phyloP scores from a whole-genome alignment of 2,113 vertebrate species.

The Nothoprocta pentlandii region DNA sequence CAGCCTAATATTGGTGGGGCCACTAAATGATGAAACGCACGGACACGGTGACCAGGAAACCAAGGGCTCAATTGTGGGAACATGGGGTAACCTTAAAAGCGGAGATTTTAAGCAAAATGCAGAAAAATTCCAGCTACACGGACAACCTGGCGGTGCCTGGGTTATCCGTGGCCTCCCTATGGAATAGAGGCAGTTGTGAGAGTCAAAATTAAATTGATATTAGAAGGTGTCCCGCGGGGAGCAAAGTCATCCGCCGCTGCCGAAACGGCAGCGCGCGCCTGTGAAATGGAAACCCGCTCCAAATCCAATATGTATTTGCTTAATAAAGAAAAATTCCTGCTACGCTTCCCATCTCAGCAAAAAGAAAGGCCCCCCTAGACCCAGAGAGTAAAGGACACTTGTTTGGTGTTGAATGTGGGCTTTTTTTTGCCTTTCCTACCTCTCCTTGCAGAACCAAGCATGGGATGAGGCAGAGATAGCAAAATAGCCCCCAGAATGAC shows the following conservation, averaged over 20 bases:
- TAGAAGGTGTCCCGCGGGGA: conserved; percentile 48
- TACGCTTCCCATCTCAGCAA: not conserved
- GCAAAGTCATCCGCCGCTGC: conserved; percentile 29
- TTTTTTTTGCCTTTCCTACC: not conserved
- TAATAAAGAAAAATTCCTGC: not conserved
- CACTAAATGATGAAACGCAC: not conserved
- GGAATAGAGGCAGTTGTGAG: conserved; percentile 57
- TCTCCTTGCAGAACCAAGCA: conserved; percentile 7
- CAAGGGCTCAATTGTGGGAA: not conserved
- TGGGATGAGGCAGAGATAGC: not conserved
- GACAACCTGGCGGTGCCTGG: not conserved
- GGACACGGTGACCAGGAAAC: not conserved
- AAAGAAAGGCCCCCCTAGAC: not conserved
- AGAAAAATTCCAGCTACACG: not conserved
- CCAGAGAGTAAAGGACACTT: not conserved
- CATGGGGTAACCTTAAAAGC: not conserved
- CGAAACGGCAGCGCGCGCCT: conserved; percentile 3
- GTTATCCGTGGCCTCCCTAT: not conserved
- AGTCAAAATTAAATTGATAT: conserved; percentile 64
- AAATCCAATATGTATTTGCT: not conserved
- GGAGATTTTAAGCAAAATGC: not conserved
- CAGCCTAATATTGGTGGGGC: not conserved
- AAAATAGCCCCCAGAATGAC: conserved; percentile 42
- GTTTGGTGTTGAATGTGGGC: not conserved
- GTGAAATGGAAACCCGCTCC: conserved; percentile 17